Evolutionary conservation across 2,797 vertebrate genomes (phyloP).

Genomic region (Myiothlypis coronata): DNA sequence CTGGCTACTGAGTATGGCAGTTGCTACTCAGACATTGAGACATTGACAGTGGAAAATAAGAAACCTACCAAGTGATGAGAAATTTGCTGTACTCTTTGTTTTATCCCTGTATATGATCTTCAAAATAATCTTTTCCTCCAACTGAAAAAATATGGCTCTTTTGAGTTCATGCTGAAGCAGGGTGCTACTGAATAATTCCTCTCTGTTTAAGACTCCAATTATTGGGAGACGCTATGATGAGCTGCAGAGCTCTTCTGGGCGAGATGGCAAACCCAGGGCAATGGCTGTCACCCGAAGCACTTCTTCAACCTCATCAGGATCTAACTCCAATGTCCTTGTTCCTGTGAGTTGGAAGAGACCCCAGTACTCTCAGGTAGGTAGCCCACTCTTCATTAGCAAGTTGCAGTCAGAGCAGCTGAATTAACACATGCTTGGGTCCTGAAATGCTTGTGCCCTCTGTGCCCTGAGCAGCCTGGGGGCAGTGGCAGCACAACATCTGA

Average conservation of each 20-base stretch:
- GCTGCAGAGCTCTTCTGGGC: constrained; percentile 87
- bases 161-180: background rate
- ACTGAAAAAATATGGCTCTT: background rate
- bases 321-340: constrained; percentile 96
- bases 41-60: background rate
- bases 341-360: constrained; percentile 98
- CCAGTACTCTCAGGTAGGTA: constrained; percentile 90
- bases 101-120: background rate
- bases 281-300: constrained; percentile 95
- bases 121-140: background rate
- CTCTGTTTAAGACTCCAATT: constrained; percentile 84
- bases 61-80: background rate
- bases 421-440: background rate
- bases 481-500: background rate
- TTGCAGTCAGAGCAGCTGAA: background rate
- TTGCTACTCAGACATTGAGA: background rate
- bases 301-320: constrained; percentile 95
- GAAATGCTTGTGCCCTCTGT: background rate
- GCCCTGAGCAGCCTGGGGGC: background rate
- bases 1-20: background rate
- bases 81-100: background rate
- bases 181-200: background rate
- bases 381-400: background rate
- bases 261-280: constrained; percentile 89
- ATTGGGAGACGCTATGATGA: constrained; percentile 94